A percentile compares a stretch with the other conserved stretches of the same genome.
phyloP scores from a whole-genome alignment of 1,140 invertebrate genomes.

The Phortica variegata region DNA sequence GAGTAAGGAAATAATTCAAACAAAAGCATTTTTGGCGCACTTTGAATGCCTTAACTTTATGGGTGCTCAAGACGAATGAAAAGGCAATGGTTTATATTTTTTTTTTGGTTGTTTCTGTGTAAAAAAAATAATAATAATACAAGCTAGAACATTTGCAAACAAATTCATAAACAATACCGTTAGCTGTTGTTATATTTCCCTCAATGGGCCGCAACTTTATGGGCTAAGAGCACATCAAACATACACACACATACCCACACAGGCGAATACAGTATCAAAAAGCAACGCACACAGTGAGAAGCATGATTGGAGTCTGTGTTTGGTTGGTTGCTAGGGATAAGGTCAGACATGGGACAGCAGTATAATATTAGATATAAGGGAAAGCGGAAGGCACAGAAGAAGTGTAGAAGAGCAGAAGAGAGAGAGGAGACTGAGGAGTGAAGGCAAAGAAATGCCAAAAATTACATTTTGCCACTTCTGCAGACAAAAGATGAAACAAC shows the following conservation, averaged over 20 bases:
- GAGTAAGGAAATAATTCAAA: too few relatives aligned
- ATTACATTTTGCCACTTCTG: slow-evolving; percentile 52
- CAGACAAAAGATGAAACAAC: slow-evolving; percentile 40
- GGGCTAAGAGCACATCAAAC: slow-evolving; percentile 17
- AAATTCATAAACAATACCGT: slow-evolving; percentile 27
- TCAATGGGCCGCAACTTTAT: slow-evolving; percentile 13
- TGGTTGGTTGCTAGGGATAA: background rate
- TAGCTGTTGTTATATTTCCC: slow-evolving; percentile 24
- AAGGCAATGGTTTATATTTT: too few relatives aligned
- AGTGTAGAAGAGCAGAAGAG: slow-evolving; percentile 19
- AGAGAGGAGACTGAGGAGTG: too few relatives aligned
- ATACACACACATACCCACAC: slow-evolving; percentile 1
- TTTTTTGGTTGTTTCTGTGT: too few relatives aligned
- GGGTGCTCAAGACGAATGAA: too few relatives aligned
- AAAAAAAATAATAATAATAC: too few relatives aligned
- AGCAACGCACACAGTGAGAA: too few relatives aligned
- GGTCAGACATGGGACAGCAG: slow-evolving; percentile 4
- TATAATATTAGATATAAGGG: slow-evolving; percentile 9
- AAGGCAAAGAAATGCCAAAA: slow-evolving; percentile 37
- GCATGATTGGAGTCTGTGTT: slow-evolving; percentile 12
- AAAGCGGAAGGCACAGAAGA: slow-evolving; percentile 24
- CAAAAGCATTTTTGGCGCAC: too few relatives aligned
- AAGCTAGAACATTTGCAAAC: slow-evolving; percentile 4
- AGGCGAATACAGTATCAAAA: slow-evolving; percentile 2
- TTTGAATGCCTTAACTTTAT: too few relatives aligned